phyloP scores from a whole-genome alignment of 2,113 vertebrate genomes.

The Pardalotus punctatus region DNA sequence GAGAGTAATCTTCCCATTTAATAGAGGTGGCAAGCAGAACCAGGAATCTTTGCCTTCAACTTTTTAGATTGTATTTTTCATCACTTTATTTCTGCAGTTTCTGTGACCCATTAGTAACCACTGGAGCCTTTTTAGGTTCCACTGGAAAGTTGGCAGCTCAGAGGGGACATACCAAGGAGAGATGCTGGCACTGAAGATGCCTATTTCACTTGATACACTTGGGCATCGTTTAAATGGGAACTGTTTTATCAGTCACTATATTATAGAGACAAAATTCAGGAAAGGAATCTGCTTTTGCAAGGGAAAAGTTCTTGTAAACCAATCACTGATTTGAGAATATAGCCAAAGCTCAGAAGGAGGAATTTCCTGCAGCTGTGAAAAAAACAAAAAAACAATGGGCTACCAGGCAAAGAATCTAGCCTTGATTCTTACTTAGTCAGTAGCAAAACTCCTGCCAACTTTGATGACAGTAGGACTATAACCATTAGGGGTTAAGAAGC shows the following conservation, averaged over 20 bases:
- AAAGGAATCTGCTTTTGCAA: slow-evolving; percentile 21
- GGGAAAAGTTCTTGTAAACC: slow-evolving; percentile 2
- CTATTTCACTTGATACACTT: background rate
- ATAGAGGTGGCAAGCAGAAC: background rate
- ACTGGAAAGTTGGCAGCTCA: slow-evolving; percentile 22
- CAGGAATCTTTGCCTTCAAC: background rate
- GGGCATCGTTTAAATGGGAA: background rate
- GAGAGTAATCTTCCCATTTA: background rate
- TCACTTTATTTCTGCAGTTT: background rate
- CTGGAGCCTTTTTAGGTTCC: slow-evolving; percentile 2
- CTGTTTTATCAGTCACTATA: slow-evolving; percentile 19
- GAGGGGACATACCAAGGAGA: background rate
- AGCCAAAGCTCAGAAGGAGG: slow-evolving; percentile 4
- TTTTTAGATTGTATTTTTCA: background rate
- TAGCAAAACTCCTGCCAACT: background rate
- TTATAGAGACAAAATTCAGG: background rate
- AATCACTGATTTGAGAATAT: background rate
- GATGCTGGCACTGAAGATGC: background rate
- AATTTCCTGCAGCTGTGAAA: slow-evolving; percentile 33
- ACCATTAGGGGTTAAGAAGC: background rate
- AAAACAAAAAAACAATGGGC: background rate
- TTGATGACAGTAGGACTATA: background rate
- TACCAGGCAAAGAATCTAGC: background rate
- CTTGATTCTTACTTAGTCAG: background rate
- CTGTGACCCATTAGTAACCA: background rate